A percentile compares a stretch with the other conserved stretches of the same genome.
phyloP scores from a whole-genome alignment of 2,888 invertebrate genomes.

The Polyommatus icarus region DNA sequence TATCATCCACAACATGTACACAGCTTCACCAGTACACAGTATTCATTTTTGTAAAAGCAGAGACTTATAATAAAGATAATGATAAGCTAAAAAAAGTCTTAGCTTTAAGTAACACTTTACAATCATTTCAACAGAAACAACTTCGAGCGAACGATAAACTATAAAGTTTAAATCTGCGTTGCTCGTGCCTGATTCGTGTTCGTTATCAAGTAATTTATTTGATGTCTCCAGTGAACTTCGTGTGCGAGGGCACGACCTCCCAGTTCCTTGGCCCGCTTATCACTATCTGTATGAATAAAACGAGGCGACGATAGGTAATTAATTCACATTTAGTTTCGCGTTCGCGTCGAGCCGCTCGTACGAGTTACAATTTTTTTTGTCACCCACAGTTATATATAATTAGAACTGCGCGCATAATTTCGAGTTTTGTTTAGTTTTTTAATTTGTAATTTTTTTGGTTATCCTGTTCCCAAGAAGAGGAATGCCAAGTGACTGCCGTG shows the following conservation, averaged over 20 bases:
- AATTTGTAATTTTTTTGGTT: constrained; percentile 67
- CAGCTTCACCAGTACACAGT: not conserved
- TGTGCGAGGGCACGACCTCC: constrained; percentile 77
- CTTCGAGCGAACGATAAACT: not conserved
- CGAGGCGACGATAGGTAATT: constrained; percentile 68
- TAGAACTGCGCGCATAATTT: constrained; percentile 45
- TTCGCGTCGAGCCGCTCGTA: constrained; percentile 47
- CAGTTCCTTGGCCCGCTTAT: constrained; percentile 71
- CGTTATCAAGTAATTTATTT: constrained; percentile 76
- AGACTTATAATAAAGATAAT: not conserved
- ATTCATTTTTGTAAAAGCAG: not conserved
- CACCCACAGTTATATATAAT: constrained; percentile 39
- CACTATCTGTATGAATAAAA: constrained; percentile 72
- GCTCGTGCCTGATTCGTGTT: constrained; percentile 73
- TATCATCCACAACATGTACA: not conserved
- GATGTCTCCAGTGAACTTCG: constrained; percentile 70
- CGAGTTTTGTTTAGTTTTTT: constrained; percentile 51
- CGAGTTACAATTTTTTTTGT: constrained; percentile 37
- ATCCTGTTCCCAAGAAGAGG: constrained; percentile 79
- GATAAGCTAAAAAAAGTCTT: not conserved
- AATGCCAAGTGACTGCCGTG: constrained; percentile 86
- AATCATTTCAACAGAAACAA: constrained; percentile 6
- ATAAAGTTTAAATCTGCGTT: constrained; percentile 46
- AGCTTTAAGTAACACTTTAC: not conserved
- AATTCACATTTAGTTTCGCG: constrained; percentile 62